A percentile compares a stretch with the other conserved stretches of the same genome.
phyloP scores from a whole-genome alignment of 2,797 vertebrate species.

The Myotis findleyi region DNA sequence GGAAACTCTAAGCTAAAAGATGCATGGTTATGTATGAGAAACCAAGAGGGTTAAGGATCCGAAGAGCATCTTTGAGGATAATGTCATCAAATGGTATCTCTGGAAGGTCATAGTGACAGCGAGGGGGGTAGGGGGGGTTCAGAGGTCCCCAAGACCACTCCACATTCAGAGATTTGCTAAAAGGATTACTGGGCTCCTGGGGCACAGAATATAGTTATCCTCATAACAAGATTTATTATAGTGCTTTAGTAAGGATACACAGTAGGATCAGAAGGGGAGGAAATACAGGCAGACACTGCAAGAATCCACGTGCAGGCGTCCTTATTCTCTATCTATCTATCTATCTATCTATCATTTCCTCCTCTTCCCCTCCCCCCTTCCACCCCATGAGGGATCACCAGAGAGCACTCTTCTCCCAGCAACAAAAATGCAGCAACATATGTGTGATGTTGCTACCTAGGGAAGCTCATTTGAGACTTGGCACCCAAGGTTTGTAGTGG shows the following conservation, averaged over 20 bases:
- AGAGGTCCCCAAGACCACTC: background rate
- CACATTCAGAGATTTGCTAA: background rate
- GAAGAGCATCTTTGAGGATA: background rate
- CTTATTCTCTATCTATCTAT: background rate
- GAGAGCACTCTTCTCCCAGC: background rate
- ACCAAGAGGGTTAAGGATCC: background rate
- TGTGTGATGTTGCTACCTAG: background rate
- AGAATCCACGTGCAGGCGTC: background rate
- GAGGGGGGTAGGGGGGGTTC: background rate
- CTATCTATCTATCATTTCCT: background rate
- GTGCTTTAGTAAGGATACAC: background rate
- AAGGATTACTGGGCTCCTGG: background rate
- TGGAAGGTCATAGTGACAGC: background rate
- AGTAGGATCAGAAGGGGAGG: no score
- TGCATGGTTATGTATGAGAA: accelerated
- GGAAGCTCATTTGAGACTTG: background rate
- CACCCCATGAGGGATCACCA: background rate
- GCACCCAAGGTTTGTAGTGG: background rate
- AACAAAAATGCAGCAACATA: background rate
- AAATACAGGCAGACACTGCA: background rate
- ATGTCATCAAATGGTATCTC: background rate
- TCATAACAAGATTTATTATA: background rate
- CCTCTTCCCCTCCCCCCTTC: no score
- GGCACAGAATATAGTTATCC: background rate
- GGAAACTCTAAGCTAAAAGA: constrained; percentile 6